phyloP scores from a whole-genome alignment of 2,888 invertebrate species.

The Schizotus pectinicornis region DNA sequence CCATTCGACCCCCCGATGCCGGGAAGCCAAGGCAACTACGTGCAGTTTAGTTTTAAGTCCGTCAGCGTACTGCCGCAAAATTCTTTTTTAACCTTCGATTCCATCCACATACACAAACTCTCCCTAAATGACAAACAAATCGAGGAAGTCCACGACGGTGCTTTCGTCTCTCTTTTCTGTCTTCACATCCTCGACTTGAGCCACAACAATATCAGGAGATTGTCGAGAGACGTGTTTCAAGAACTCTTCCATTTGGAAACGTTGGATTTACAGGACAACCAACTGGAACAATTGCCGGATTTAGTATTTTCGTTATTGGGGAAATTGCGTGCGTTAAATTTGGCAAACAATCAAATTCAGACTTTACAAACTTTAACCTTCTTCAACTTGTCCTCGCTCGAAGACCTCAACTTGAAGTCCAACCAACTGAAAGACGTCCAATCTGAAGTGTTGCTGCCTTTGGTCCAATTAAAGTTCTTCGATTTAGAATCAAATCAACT shows the following conservation, averaged over 20 bases:
- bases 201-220: constrained; percentile 39
- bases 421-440: constrained; percentile 30
- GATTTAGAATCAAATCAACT: constrained; percentile 40
- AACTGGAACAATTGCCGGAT: constrained; percentile 28
- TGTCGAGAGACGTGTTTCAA: constrained; percentile 34
- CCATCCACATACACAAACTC: constrained; percentile 41
- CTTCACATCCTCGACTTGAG: constrained; percentile 42
- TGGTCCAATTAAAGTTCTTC: constrained; percentile 33
- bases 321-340: constrained; percentile 32
- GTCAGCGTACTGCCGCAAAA: constrained; percentile 40
- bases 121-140: constrained; percentile 42
- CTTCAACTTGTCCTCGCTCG: constrained; percentile 24
- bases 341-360: constrained; percentile 33
- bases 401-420: constrained; percentile 33
- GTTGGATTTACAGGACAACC: constrained; percentile 39
- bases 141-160: constrained; percentile 38
- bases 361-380: constrained; percentile 27
- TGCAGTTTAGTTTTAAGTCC: constrained; percentile 34
- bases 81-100: constrained; percentile 43
- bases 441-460: constrained; percentile 26
- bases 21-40: constrained; percentile 41
- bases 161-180: constrained; percentile 46
- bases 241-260: constrained; percentile 31
- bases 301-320: constrained; percentile 25
- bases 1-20: constrained; percentile 37